A percentile compares a stretch with the other conserved stretches of the same genome.
phyloP scores from a whole-genome alignment of 2,113 vertebrate species.

The Antechinus stuartii region DNA sequence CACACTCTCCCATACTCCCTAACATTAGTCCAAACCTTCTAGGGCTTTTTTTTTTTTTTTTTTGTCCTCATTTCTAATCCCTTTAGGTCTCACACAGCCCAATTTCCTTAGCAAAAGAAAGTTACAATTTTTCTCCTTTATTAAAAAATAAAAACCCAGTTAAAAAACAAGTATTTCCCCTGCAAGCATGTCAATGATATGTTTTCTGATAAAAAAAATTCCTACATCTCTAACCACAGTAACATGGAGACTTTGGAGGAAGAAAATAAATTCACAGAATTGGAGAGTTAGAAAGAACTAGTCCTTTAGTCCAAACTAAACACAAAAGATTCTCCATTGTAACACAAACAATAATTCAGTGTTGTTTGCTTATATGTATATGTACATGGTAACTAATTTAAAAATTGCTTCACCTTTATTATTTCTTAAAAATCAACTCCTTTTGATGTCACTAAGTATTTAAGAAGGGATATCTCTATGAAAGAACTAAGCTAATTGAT shows the following conservation, averaged over 20 bases:
- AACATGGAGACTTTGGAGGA: background rate
- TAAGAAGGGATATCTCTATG: background rate
- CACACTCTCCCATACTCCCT: background rate
- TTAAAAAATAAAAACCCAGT: background rate
- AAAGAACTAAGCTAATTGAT: background rate
- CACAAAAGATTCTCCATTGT: background rate
- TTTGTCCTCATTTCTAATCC: background rate
- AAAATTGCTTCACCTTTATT: background rate
- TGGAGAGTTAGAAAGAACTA: background rate
- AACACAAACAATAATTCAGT: background rate
- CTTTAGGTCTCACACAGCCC: background rate
- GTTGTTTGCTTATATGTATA: background rate
- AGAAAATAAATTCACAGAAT: background rate
- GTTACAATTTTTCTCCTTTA: background rate
- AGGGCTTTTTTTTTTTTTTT: background rate
- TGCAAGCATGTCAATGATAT: background rate
- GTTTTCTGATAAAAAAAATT: background rate
- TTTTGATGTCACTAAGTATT: background rate
- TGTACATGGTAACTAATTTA: background rate
- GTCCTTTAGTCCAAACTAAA: background rate
- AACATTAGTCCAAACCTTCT: background rate
- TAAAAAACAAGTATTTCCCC: background rate
- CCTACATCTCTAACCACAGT: background rate
- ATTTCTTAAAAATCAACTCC: background rate
- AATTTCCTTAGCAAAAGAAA: background rate